Base-by-base conservation (phyloP, 1,140 invertebrate genomes). In the Drosophila ficusphila region DNA sequence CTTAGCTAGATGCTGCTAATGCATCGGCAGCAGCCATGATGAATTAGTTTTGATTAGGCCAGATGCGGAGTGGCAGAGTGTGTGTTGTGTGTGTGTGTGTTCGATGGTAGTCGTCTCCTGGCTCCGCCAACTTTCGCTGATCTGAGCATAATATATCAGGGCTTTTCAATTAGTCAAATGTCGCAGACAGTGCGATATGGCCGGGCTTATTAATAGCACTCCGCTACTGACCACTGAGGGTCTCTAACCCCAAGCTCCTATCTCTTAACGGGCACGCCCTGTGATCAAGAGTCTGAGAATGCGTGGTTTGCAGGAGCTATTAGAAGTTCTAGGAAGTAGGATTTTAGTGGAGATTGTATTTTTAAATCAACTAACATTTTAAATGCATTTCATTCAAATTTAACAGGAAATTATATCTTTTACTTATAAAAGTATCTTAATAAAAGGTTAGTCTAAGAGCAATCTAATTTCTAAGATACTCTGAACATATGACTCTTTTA, bases 1-100 rank as follows among this genome's bases (percentile, higher is more conserved):
- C 60, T 64, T 61, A 46, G 54, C 36, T n/a, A 44, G 53, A 38
- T 49, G 49, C 72, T 67, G 47, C 82, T 86, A 86, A 86, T 86
- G 82, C 83, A 86, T 86, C 75, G 82, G 82, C 78, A 88, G 82
- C 61, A 76, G 42, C 34, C 76, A 86, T 89, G 86, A 89, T 89
- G 86, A 81, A 89, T 89, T 85, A 78, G 76, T 89, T 89, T 85
- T 89, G 85, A 89, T 89, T 89, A 89, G 79, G 71, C 58, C 41
- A 36, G 62, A 65, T 46, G 42, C 42, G 62, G 58, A 44, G 34
- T 67, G 47, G 46, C 42, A 23, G 7, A 3, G 53, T 19, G 31
- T 18, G 9, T 19, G 16, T 5, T 19, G 16, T 44, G 51, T 29
- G 52, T 29, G 49, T 46, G 51, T 62, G 71, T 48, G 42, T 44